Percentiles rank a stretch among this genome's conserved stretches.
Evolutionary conservation across 2,888 invertebrate species (phyloP).

Genomic region (Cheilosia impressa): DNA sequence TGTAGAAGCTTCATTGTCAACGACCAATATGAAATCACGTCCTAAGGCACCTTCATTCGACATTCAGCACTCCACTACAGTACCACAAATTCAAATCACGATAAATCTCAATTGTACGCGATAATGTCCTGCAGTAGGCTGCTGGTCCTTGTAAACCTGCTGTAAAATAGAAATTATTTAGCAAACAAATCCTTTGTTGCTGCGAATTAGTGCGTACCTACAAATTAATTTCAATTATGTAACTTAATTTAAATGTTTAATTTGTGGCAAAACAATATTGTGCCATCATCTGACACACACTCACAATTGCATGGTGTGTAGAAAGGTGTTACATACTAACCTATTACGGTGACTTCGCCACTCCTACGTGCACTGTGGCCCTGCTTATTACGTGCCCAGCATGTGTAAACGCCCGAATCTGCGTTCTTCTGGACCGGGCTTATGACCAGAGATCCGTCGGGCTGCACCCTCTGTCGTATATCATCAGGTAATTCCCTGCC

Average conservation of each 20-base stretch:
- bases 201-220: conserved; percentile 51
- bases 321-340: conserved; percentile 84
- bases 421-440: conserved; percentile 89
- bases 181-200: conserved; percentile 36
- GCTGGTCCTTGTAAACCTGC: background rate
- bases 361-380: conserved; percentile 90
- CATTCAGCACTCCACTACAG: conserved; percentile 29
- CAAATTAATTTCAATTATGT: conserved; percentile 65
- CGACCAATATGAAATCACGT: too few species aligned
- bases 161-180: background rate
- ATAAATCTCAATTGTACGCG: conserved; percentile 27
- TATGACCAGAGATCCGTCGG: conserved; percentile 90
- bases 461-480: conserved; percentile 89
- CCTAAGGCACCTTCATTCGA: too few species aligned
- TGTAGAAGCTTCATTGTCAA: too few species aligned
- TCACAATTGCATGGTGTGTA: conserved; percentile 12
- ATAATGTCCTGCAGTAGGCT: background rate
- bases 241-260: conserved; percentile 61
- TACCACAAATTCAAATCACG: conserved; percentile 47
- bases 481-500: conserved; percentile 91
- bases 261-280: conserved; percentile 72
- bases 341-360: conserved; percentile 90
- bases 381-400: conserved; percentile 91
- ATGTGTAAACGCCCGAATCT: conserved; percentile 91
- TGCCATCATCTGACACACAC: conserved; percentile 4